Evolutionary conservation across 1,140 invertebrate species (phyloP).

Genomic region (Drosophila grimshawi): DNA sequence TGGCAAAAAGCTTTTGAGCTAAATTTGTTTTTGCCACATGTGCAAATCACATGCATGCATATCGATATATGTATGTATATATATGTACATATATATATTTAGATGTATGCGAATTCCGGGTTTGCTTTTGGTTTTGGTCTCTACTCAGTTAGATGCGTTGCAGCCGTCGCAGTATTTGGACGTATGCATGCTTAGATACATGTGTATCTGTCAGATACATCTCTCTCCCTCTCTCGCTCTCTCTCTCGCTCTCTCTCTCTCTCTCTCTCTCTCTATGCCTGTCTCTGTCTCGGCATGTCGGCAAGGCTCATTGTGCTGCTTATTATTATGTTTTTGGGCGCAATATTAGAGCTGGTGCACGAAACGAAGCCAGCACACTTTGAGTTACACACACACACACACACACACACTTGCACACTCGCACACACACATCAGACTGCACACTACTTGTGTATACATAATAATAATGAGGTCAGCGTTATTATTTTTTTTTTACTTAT

Average conservation of each 20-base stretch:
- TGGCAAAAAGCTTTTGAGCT: too few species aligned
- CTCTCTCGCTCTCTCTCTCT: conserved; percentile 1
- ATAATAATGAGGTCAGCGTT: conserved; percentile 80
- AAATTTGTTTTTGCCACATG: background rate
- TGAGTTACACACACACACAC: conserved; percentile 27
- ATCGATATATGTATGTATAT: background rate
- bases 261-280: background rate
- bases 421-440: conserved; percentile 22
- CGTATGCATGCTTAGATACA: conserved; percentile 21
- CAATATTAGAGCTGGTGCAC: conserved; percentile 62
- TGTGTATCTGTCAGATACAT: conserved; percentile 47
- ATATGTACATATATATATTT: background rate
- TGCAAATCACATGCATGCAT: background rate
- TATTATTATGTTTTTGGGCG: conserved; percentile 53
- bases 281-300: background rate
- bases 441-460: conserved; percentile 60
- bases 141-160: background rate
- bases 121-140: conserved; percentile 1
- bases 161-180: background rate
- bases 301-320: conserved; percentile 32
- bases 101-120: conserved; percentile 22
- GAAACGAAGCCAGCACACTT: conserved; percentile 40
- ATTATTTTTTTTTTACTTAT: conserved; percentile 51
- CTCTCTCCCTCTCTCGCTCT: conserved; percentile 8
- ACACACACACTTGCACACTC: background rate